phyloP scores from a whole-genome alignment of 2,113 vertebrate species.

The Saguinus imperator region DNA sequence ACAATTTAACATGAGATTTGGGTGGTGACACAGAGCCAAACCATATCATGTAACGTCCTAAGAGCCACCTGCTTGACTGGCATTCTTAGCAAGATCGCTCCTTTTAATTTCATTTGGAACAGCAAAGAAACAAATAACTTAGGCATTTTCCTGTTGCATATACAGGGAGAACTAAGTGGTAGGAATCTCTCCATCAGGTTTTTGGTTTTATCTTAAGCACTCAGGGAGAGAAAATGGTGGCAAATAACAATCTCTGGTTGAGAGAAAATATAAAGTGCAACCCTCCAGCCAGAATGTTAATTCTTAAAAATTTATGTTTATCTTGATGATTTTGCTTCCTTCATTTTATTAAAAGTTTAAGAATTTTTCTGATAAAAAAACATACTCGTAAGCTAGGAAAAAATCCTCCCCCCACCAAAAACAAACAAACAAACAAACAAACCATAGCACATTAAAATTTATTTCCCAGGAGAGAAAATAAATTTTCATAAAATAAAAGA shows the following conservation, averaged over 20 bases:
- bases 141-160: conserved; percentile 18
- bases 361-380: conserved; percentile 70
- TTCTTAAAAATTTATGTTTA: conserved; percentile 38
- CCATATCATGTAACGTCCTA: background rate
- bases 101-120: conserved; percentile 63
- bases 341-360: conserved; percentile 69
- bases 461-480: conserved; percentile 84
- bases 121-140: conserved; percentile 65
- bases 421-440: background rate
- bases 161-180: conserved; percentile 39
- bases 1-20: too few species aligned
- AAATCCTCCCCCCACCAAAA: conserved; percentile 72
- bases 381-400: conserved; percentile 76
- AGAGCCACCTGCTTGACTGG: background rate
- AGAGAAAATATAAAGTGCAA: conserved; percentile 50
- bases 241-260: conserved; percentile 52
- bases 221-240: conserved; percentile 63
- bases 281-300: conserved; percentile 66
- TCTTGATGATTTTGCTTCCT: conserved; percentile 39
- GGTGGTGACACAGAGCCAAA: too few species aligned
- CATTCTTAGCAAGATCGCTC: background rate
- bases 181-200: conserved; percentile 68
- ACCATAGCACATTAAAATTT: conserved; percentile 82
- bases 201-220: conserved; percentile 65
- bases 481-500: conserved; percentile 82